Conservation (phyloP, 2,113 vertebrate species). For the Gnathonemus longibarbis region DNA sequence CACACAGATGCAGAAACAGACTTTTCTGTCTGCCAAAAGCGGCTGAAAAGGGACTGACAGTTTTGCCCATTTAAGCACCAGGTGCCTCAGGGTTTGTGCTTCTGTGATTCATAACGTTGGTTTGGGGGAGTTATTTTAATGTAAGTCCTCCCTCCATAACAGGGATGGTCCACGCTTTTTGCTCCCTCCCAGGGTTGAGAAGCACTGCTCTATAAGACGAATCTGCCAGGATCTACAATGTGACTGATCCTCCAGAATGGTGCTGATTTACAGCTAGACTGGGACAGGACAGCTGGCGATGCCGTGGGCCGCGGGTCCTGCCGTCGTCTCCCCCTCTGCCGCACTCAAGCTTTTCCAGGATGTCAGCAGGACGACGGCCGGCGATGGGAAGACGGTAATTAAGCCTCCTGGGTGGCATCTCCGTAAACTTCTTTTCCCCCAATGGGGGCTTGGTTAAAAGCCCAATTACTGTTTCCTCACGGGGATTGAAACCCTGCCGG, state of each 20-base stretch:
- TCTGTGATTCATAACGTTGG: background rate
- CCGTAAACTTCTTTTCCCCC: background rate
- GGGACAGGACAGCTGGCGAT: background rate
- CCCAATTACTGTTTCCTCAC: background rate
- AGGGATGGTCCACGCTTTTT: background rate
- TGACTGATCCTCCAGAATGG: background rate
- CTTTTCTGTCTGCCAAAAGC: background rate
- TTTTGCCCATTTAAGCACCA: background rate
- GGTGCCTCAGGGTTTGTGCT: background rate
- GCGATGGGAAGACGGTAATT: background rate
- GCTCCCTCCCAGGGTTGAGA: background rate
- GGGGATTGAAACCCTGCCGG: background rate
- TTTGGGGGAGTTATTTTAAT: background rate
- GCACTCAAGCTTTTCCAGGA: background rate
- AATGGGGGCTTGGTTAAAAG: background rate
- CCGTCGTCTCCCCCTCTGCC: background rate
- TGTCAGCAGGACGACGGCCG: background rate
- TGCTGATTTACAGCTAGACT: background rate
- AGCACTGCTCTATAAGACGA: background rate
- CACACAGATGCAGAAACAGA: background rate
- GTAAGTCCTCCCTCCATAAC: background rate
- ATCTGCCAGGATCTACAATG: background rate
- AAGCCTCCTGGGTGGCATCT: background rate
- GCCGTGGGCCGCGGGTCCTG: background rate
- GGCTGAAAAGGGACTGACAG: no score